phyloP scores from a whole-genome alignment of 2,888 invertebrate species.

The Timandra comae region DNA sequence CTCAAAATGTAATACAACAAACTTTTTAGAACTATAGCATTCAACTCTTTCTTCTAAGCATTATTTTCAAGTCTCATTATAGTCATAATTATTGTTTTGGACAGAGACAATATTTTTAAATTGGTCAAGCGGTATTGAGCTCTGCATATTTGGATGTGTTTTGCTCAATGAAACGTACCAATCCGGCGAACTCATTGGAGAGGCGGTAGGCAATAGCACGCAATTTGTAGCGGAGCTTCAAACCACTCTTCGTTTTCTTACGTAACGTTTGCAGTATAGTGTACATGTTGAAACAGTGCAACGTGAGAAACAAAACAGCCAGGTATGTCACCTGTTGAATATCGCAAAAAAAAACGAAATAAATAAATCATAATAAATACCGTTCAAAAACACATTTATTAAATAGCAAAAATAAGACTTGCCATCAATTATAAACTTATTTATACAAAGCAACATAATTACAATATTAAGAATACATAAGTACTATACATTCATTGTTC shows the following conservation, averaged over 20 bases:
- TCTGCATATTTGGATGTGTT: no score
- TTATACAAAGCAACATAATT: conserved; percentile 5
- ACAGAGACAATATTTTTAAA: no score
- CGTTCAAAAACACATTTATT: conserved; percentile 32
- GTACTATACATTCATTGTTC: conserved; percentile 2
- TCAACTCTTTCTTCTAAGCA: no score
- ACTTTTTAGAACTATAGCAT: no score
- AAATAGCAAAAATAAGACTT: conserved; percentile 36
- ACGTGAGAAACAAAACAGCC: conserved; percentile 87
- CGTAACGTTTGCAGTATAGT: conserved; percentile 92
- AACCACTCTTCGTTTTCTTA: conserved; percentile 82
- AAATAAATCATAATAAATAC: conserved; percentile 34
- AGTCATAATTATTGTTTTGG: no score
- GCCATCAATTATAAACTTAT: conserved; percentile 14
- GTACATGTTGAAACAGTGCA: conserved; percentile 92
- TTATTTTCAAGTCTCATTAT: no score
- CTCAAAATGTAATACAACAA: no score
- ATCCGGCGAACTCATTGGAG: conserved; percentile 59
- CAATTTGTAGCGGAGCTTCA: conserved; percentile 78
- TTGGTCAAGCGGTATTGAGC: no score
- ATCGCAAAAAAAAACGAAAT: conserved; percentile 47
- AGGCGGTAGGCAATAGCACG: conserved; percentile 70
- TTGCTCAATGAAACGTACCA: conserved; percentile 50
- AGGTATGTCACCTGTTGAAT: conserved; percentile 85
- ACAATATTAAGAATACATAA: conserved; percentile 14